Base-by-base conservation (phyloP, 2,888 invertebrate genomes). In the Mesochorus sp. region DNA sequence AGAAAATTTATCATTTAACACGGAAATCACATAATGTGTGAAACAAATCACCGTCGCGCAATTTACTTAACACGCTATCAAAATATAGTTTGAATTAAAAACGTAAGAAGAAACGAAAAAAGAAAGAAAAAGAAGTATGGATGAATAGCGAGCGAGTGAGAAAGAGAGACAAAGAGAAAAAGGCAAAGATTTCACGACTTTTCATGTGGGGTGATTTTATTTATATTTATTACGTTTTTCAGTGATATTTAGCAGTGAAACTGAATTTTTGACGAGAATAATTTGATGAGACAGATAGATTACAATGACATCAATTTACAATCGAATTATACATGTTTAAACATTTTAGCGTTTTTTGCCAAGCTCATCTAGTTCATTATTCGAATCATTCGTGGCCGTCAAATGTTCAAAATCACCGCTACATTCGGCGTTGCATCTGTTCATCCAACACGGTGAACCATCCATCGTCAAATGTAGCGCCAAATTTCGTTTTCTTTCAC, bases 401-500 rank as follows among this genome's bases (percentile, higher is more conserved):
- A 70, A 28, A 8, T 53, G 21, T 66, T 62, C 39, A 3, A 79
- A 61, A 64, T 81, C 68, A 6, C 76, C 72, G 51, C 80, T 80
- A 39, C 83, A 83, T 14, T 81, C 76, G 14, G 80, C 82, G 1
- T 44, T 67, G 31, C 84, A 83, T 4, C 79, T 66, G 59, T 80
- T 83, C 4, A 67, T 55, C 80, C 78, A 80, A 26, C 83, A 83
- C 0, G 78, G 72, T 2, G 80, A 64, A 21, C 62, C 80, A 21
- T 86, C 84, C 62, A 86, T 83, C 10, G 74, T 83, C 1, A 83
- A 71, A 10, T 85, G 84, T 49, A 87, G 76, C 0, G 82, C 81
- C 34, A 86, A 76, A 83, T 88, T 88, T 24, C 83, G 83, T 73
- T 83, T 85, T 68, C 83, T 85, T 74, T 88, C 85, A 3, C 76